Conservation (phyloP, 2,113 vertebrate species). For the Pristiophorus japonicus region DNA sequence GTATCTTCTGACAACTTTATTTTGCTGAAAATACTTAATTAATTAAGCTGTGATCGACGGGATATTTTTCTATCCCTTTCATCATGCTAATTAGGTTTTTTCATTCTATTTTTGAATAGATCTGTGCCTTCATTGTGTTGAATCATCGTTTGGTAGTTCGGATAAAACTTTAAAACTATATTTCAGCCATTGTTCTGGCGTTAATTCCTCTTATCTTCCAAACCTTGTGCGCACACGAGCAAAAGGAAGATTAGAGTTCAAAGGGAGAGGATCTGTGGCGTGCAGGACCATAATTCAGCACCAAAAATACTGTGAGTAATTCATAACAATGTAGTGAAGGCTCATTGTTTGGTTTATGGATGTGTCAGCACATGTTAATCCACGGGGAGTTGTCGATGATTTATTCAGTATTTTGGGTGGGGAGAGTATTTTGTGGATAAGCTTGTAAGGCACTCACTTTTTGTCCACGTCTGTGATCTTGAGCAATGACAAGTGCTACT, state of each 20-base stretch:
- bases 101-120: not conserved
- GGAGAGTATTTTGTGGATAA: not conserved
- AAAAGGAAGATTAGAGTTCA: slow-evolving; percentile 34
- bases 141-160: not conserved
- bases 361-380: slow-evolving; percentile 34
- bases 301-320: not conserved
- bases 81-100: slow-evolving; percentile 20
- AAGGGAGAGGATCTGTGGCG: not conserved
- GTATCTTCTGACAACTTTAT: slow-evolving; percentile 22
- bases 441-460: not conserved
- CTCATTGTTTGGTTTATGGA: not conserved
- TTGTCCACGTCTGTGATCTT: slow-evolving; percentile 1
- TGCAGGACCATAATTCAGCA: not conserved
- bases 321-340: slow-evolving; percentile 6
- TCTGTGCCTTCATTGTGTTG: not conserved
- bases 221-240: not conserved
- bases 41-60: slow-evolving; percentile 18
- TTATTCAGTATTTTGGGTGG: not conserved
- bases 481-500: not conserved
- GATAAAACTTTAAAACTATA: slow-evolving; percentile 26
- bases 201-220: slow-evolving; percentile 17
- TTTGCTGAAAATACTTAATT: slow-evolving; percentile 33
- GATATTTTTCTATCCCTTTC: slow-evolving; percentile 5
- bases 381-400: not conserved
- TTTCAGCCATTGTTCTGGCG: not conserved